Evolutionary conservation across 2,797 vertebrate species (phyloP), one percentile per base, ranked within the genome.

Genomic region (Pipistrellus pygmaeus): DNA sequence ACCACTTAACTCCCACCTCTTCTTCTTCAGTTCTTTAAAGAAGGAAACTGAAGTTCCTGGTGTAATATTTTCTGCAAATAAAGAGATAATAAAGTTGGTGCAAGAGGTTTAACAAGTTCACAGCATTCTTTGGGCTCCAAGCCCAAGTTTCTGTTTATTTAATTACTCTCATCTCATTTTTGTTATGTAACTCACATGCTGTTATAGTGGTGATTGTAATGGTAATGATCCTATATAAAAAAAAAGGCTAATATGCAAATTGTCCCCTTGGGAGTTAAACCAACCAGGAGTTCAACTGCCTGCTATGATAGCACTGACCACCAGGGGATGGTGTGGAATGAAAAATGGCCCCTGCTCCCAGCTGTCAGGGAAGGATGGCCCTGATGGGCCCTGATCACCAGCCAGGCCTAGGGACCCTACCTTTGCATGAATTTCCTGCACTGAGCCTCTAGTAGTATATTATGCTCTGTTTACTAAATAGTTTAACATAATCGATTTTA

Each of bases 31-130:
- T 77, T 25, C 64, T 88, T 91, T 95, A 68, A 66, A 75, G 66
- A 90, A 83, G 64, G 44, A 73, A 72, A 51, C 53, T 32, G 15
- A 77, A 55, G 3, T 92, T 93, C 41, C 53, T 30, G 14, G 25
- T 84, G 64, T 21, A 32, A 18, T 90, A 44, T 83, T 95, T 90
- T 94, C 32, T 87, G 72, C 66, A 75, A 73, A 89, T 69, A 25
- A 30, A 20, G 64, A 88, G 21, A 76, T 88, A 44, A 77, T 71
- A 60, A 85, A 88, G 23, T 75, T 76, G 32, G 27, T 75, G 20
- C 89, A 91, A 82, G 66, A 78, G 21, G 5, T 66, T 80, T 51
- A 57, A 75, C 14, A 75, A 81, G 32, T 73, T 95, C 38, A 48
- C 13, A 23, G 76, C 76, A 81, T 95, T 91, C 64, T 66, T 84